Conservation (phyloP, 92 coral and sea anemone species). For the Siderastrea radians region DNA sequence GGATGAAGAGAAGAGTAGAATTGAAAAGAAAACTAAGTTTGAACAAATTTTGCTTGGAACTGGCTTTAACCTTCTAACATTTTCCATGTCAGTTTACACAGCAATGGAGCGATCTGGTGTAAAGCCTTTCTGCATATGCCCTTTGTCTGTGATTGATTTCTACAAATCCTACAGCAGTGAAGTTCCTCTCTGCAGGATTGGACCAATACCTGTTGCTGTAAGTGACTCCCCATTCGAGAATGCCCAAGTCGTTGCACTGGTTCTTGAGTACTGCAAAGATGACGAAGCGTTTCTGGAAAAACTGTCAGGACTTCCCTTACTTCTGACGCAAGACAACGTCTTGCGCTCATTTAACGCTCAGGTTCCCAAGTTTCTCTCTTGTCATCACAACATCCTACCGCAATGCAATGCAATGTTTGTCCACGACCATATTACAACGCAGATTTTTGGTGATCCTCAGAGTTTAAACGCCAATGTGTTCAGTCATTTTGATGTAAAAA, state of each 20-base stretch:
- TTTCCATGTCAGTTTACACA: conserved; percentile 44
- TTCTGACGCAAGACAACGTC: conserved; percentile 79
- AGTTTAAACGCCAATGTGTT: conserved; percentile 30
- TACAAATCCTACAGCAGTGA: conserved; percentile 38
- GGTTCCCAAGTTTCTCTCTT: conserved; percentile 65
- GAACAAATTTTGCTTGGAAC: conserved; percentile 52
- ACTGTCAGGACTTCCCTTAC: conserved; percentile 85
- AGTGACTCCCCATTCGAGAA: conserved; percentile 46
- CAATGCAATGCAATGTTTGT: conserved; percentile 72
- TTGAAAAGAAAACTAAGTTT: not conserved
- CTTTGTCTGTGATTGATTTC: conserved; percentile 53
- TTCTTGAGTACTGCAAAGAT: conserved; percentile 78
- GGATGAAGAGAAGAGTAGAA: not conserved
- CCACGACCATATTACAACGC: conserved; percentile 28
- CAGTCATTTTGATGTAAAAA: conserved; percentile 60
- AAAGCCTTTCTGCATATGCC: conserved; percentile 29
- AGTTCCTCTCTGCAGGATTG: conserved; percentile 49
- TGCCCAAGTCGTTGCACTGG: conserved; percentile 1
- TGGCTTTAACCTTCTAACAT: conserved; percentile 70
- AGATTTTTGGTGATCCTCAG: conserved; percentile 10
- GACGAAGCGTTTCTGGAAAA: conserved; percentile 55
- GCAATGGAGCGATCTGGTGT: conserved; percentile 42
- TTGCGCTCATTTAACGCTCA: conserved; percentile 46
- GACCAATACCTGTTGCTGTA: conserved; percentile 36
- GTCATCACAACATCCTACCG: conserved; percentile 67